phyloP scores from a whole-genome alignment of 2,888 invertebrate species.

The Dasypolia templi region DNA sequence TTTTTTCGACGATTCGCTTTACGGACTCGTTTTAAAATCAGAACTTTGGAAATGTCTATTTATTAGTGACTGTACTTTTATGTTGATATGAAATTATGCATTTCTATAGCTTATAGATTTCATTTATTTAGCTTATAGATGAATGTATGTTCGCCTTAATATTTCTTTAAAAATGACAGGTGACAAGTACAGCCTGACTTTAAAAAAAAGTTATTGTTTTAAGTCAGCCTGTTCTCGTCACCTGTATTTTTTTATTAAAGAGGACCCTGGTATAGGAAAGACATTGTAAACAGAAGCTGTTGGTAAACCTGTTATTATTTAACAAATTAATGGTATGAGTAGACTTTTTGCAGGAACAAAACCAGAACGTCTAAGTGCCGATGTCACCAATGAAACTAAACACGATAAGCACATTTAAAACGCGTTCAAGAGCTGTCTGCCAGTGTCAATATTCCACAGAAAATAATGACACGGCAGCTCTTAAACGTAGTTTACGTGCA shows the following conservation, averaged over 20 bases:
- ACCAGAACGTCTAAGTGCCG: not conserved
- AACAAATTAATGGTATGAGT: not conserved
- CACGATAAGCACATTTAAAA: too few relatives aligned
- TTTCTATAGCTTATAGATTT: too few relatives aligned
- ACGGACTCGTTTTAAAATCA: conserved; percentile 6
- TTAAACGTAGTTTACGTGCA: too few relatives aligned
- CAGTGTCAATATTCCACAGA: too few relatives aligned
- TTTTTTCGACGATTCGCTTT: conserved; percentile 25
- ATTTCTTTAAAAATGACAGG: not conserved
- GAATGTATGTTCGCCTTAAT: too few relatives aligned
- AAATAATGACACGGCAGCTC: too few relatives aligned
- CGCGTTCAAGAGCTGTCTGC: too few relatives aligned
- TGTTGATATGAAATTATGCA: not conserved
- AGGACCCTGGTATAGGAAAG: not conserved
- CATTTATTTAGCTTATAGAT: not conserved
- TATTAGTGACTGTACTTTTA: not conserved
- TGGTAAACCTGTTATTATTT: not conserved
- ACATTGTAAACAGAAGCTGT: not conserved
- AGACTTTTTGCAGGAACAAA: not conserved
- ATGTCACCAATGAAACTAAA: too few relatives aligned
- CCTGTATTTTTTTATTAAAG: too few relatives aligned
- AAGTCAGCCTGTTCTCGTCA: too few relatives aligned
- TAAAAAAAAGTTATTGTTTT: too few relatives aligned
- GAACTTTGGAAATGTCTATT: not conserved
- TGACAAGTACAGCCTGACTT: not conserved